Conservation (phyloP, 2,797 vertebrate genomes). For the Buceros bicornis region DNA sequence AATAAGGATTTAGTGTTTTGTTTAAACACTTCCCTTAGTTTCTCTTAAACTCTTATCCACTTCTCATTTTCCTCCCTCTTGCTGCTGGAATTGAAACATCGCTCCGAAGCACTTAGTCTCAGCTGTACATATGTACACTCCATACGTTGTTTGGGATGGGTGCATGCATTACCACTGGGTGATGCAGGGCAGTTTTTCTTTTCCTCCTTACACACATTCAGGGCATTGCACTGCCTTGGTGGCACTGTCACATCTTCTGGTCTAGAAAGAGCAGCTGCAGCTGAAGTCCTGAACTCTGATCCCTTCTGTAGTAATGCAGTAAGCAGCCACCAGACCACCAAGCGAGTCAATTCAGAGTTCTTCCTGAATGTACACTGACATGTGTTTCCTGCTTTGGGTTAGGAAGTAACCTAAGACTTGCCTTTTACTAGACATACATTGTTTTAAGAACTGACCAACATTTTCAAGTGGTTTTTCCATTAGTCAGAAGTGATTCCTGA, state of each 20-base stretch:
- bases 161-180: neutral
- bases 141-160: neutral
- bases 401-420: neutral
- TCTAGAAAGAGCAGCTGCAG: neutral
- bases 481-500: neutral
- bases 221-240: neutral
- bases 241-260: neutral
- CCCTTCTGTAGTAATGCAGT: neutral
- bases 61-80: neutral
- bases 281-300: neutral
- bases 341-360: neutral
- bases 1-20: neutral
- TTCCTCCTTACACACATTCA: neutral
- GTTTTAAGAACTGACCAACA: neutral
- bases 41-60: neutral
- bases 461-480: slow-evolving; percentile 12
- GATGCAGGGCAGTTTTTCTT: neutral
- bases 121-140: rapidly evolving
- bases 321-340: slow-evolving; percentile 2
- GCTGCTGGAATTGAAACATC: no score
- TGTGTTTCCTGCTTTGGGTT: neutral
- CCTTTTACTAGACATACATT: neutral
- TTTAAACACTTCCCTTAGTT: neutral
- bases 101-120: neutral
- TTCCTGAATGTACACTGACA: neutral